A percentile compares a stretch with the other conserved stretches of the same genome.
These are phyloP conservation scores for Felis chaus DNA, from an alignment of 2,113 vertebrate genomes.

Conservation along the genomic window DNA sequence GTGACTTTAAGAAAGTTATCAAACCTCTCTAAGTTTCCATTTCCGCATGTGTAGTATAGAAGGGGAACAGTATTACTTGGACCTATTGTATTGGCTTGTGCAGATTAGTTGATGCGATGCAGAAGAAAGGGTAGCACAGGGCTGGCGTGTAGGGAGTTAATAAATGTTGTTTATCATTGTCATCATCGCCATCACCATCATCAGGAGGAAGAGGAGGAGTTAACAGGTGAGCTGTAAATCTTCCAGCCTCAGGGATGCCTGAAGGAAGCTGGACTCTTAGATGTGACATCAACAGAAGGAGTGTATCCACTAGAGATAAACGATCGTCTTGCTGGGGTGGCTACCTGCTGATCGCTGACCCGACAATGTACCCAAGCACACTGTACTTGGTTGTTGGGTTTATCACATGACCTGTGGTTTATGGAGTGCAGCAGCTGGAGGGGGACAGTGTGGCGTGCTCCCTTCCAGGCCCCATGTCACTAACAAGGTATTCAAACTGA, in stretches of 20 bases:
- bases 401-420: background rate
- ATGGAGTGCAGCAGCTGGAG: background rate
- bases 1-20: background rate
- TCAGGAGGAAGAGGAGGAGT: background rate
- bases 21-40: background rate
- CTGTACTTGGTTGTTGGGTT: rapidly evolving
- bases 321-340: background rate
- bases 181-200: no score
- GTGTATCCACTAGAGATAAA: background rate
- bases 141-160: background rate
- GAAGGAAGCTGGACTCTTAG: background rate
- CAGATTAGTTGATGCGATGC: background rate
- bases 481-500: background rate
- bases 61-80: background rate
- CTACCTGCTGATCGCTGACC: rapidly evolving
- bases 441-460: rapidly evolving
- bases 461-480: background rate
- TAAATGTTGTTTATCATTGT: background rate
- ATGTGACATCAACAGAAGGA: background rate
- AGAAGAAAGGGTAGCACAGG: background rate
- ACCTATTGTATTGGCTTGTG: background rate
- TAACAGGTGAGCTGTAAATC: background rate
- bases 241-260: background rate
- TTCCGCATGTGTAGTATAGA: background rate
- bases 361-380: background rate